A percentile compares a stretch with the other conserved stretches of the same genome.
These are phyloP conservation scores for Allygus modestus DNA, from an alignment of 2,888 invertebrate genomes.

Conservation along the genomic window DNA sequence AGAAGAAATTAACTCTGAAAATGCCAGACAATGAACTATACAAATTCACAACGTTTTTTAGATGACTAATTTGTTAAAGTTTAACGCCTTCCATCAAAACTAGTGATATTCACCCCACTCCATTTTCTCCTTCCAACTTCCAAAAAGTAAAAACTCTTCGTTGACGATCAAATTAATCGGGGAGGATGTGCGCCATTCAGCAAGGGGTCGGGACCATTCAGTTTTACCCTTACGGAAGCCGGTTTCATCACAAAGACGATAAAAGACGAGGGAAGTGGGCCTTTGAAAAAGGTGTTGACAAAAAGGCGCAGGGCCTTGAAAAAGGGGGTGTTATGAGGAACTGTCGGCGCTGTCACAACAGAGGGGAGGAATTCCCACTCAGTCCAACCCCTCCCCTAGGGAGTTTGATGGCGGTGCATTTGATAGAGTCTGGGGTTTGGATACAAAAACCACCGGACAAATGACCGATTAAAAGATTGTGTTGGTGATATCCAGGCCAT, in stretches of 20 bases:
- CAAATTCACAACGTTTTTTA: no score
- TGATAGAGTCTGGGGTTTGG: not conserved
- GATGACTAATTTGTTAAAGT: no score
- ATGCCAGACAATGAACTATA: no score
- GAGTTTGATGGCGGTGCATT: slow-evolving; percentile 14
- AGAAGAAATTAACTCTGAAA: no score
- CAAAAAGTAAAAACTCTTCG: not conserved
- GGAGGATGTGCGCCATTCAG: slow-evolving; percentile 9
- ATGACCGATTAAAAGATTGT: not conserved
- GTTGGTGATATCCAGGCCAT: not conserved
- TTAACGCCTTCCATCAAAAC: no score
- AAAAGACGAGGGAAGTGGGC: slow-evolving; percentile 41
- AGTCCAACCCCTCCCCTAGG: not conserved
- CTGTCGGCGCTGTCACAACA: slow-evolving; percentile 50
- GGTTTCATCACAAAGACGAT: slow-evolving; percentile 45
- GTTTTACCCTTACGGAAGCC: slow-evolving; percentile 39
- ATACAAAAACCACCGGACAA: not conserved
- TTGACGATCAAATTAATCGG: slow-evolving; percentile 11
- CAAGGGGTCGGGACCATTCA: not conserved
- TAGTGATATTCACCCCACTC: no score
- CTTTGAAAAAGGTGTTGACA: slow-evolving; percentile 49
- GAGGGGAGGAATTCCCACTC: not conserved
- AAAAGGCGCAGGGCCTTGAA: slow-evolving; percentile 17
- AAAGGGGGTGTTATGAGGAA: slow-evolving; percentile 50
- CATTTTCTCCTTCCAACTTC: not conserved